Percentiles rank a stretch among this genome's conserved stretches.
Evolutionary conservation across 2,888 invertebrate genomes (phyloP).

Genomic region (Catotricha subobsoleta): DNA sequence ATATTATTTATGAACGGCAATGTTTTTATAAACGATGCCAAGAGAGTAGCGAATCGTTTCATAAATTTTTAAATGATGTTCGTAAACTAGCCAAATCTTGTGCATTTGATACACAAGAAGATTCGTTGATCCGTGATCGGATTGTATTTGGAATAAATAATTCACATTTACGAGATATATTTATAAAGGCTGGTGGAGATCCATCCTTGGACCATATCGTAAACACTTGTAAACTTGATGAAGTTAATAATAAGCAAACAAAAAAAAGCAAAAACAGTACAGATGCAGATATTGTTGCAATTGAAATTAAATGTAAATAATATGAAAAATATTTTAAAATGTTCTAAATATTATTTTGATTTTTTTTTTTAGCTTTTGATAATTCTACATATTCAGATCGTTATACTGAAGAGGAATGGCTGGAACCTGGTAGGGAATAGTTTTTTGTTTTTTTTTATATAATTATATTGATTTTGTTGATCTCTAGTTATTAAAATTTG

Average conservation of each 20-base stretch:
- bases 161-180: constrained; percentile 11
- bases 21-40: constrained; percentile 9
- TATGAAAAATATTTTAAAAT: too few relatives aligned
- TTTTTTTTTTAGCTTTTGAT: too few relatives aligned
- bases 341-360: too few relatives aligned
- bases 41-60: constrained; percentile 7
- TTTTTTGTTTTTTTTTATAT: too few relatives aligned
- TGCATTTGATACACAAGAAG: constrained; percentile 12
- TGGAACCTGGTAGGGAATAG: too few relatives aligned
- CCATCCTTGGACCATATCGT: constrained; percentile 12
- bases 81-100: constrained; percentile 12
- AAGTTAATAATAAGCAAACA: constrained; percentile 12
- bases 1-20: constrained; percentile 10
- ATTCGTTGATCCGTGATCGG: constrained; percentile 16
- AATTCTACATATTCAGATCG: too few relatives aligned
- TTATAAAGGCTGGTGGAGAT: constrained; percentile 12
- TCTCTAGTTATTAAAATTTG: too few relatives aligned
- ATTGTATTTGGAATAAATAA: constrained; percentile 15
- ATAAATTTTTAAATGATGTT: constrained; percentile 8
- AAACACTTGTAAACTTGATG: constrained; percentile 11
- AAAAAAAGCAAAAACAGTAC: too few relatives aligned
- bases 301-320: too few relatives aligned
- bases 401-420: too few relatives aligned
- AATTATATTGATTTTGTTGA: too few relatives aligned
- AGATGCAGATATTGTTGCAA: too few relatives aligned